A percentile compares a stretch with the other conserved stretches of the same genome.
phyloP scores from a whole-genome alignment of 2,888 invertebrate species.

The Papilio elwesi region DNA sequence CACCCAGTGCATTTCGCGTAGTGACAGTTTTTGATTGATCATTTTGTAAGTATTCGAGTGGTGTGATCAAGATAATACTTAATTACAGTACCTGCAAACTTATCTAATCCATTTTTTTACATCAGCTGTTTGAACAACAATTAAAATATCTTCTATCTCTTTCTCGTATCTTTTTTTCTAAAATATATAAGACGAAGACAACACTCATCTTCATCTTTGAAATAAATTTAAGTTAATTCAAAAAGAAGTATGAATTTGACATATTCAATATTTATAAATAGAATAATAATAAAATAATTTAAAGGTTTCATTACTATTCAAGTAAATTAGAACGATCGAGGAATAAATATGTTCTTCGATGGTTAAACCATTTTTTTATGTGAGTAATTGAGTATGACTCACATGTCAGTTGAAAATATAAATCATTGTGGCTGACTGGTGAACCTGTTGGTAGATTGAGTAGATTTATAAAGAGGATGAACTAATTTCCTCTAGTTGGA shows the following conservation, averaged over 20 bases:
- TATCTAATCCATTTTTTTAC: not conserved
- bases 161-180: constrained; percentile 14
- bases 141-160: constrained; percentile 29
- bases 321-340: no score
- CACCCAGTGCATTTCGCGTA: constrained; percentile 12
- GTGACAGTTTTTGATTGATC: constrained; percentile 20
- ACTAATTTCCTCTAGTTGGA: not conserved
- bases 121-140: constrained; percentile 8
- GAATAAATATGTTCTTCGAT: no score
- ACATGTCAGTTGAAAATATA: not conserved
- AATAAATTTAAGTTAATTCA: no score
- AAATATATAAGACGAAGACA: no score
- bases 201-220: no score
- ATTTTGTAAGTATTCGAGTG: constrained; percentile 24
- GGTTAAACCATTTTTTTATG: no score
- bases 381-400: no score
- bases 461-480: not conserved
- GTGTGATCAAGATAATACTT: not conserved
- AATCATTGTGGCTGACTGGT: not conserved
- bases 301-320: no score
- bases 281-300: no score
- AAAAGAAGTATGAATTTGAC: no score
- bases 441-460: not conserved
- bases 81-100: not conserved
- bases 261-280: no score